Evolutionary conservation across 2,888 invertebrate species (phyloP).

Genomic region (Aphrophora alni): DNA sequence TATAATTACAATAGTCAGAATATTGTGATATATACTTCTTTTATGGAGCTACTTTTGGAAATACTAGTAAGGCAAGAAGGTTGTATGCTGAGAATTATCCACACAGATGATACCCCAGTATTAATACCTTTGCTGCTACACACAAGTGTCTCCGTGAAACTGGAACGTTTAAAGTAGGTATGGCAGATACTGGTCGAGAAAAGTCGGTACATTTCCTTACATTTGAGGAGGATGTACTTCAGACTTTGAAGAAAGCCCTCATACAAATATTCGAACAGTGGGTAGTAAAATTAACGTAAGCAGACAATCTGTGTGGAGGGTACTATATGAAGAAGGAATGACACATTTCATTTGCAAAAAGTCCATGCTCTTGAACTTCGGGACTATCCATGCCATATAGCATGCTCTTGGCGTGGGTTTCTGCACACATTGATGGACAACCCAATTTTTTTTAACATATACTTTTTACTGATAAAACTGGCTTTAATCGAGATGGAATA

Average conservation of each 20-base stretch:
- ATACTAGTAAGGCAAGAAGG: no score
- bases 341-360: constrained; percentile 20
- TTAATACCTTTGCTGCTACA: background rate
- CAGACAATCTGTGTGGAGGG: constrained; percentile 18
- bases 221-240: constrained; percentile 14
- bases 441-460: constrained; percentile 20
- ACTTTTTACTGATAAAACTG: constrained; percentile 9
- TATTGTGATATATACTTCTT: no score
- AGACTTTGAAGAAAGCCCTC: background rate
- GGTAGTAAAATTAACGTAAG: background rate
- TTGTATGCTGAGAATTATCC: no score
- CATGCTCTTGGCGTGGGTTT: constrained; percentile 26
- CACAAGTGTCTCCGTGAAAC: constrained; percentile 11
- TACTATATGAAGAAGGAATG: constrained; percentile 19
- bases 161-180: constrained; percentile 17
- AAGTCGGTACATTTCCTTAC: background rate
- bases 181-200: constrained; percentile 2
- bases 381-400: constrained; percentile 20
- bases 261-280: constrained; percentile 12
- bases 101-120: background rate
- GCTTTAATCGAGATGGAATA: constrained; percentile 27
- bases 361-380: background rate
- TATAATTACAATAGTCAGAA: no score
- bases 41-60: no score
- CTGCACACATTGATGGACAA: constrained; percentile 9